Conservation (phyloP, 1,140 invertebrate genomes). For the Proctacanthus coquilletti region DNA sequence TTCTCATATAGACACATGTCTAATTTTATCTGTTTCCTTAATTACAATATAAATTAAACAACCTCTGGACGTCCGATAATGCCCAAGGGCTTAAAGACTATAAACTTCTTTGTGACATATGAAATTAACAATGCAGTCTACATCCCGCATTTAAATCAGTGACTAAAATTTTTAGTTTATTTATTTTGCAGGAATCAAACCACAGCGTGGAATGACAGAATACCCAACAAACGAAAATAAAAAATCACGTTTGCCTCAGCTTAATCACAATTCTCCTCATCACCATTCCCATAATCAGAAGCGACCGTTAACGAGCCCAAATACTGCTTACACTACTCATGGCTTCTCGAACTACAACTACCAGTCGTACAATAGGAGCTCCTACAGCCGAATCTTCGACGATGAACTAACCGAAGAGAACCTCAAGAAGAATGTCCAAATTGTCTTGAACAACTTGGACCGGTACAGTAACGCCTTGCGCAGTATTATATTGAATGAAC, state of each 20-base stretch:
- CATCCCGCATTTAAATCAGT: neutral
- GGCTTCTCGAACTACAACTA: slow-evolving; percentile 5
- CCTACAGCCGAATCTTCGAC: slow-evolving; percentile 6
- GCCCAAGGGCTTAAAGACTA: no score
- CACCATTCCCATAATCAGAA: slow-evolving; percentile 14
- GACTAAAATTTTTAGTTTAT: neutral
- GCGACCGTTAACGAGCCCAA: slow-evolving; percentile 25
- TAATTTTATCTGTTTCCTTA: neutral
- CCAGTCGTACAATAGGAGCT: slow-evolving; percentile 4
- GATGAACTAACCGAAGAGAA: slow-evolving; percentile 29
- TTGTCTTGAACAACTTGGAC: slow-evolving; percentile 28
- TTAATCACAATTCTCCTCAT: slow-evolving; percentile 23
- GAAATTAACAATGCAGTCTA: neutral
- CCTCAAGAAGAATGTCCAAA: slow-evolving; percentile 29
- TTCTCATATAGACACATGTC: neutral
- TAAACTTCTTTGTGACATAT: neutral
- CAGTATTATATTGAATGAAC: slow-evolving; percentile 28
- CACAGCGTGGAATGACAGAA: slow-evolving; percentile 31
- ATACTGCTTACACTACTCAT: slow-evolving; percentile 16
- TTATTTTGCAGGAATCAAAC: slow-evolving; percentile 21
- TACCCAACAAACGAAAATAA: slow-evolving; percentile 27
- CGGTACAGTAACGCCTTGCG: slow-evolving; percentile 24
- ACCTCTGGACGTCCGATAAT: no score
- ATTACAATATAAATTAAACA: neutral
- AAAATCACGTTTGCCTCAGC: slow-evolving; percentile 21